Conservation (phyloP, 2,888 invertebrate genomes). For the Trachelus stipa region DNA sequence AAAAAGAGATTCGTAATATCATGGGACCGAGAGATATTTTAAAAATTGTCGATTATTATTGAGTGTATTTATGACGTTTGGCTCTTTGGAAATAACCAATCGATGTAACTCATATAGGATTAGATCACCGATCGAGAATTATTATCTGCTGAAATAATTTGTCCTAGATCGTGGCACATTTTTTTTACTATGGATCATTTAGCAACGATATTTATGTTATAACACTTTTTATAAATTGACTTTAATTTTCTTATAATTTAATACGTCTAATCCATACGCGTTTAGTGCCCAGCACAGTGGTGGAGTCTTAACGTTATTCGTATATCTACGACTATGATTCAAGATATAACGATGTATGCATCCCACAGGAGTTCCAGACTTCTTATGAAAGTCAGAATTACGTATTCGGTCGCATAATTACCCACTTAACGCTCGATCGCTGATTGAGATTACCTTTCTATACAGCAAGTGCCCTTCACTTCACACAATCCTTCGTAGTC, state of each 20-base stretch:
- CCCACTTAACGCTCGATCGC: conserved; percentile 48
- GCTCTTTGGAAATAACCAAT: not conserved
- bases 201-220: not conserved
- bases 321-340: not conserved
- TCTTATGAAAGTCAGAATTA: conserved; percentile 6
- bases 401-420: conserved; percentile 45
- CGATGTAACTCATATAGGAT: not conserved
- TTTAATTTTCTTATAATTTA: not conserved
- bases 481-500: conserved; percentile 18
- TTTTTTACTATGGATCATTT: not conserved
- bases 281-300: not conserved
- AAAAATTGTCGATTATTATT: not conserved
- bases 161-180: not conserved
- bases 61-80: not conserved
- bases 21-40: not conserved
- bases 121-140: not conserved
- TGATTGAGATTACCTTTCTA: conserved; percentile 51
- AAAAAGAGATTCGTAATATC: too few species aligned
- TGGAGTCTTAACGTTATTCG: not conserved
- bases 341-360: not conserved
- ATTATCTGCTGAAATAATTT: not conserved
- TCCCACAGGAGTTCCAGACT: not conserved
- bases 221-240: not conserved
- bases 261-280: not conserved
- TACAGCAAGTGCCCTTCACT: conserved; percentile 50